phyloP scores from a whole-genome alignment of 2,113 vertebrate species.

The Proterorhinus semilunaris region DNA sequence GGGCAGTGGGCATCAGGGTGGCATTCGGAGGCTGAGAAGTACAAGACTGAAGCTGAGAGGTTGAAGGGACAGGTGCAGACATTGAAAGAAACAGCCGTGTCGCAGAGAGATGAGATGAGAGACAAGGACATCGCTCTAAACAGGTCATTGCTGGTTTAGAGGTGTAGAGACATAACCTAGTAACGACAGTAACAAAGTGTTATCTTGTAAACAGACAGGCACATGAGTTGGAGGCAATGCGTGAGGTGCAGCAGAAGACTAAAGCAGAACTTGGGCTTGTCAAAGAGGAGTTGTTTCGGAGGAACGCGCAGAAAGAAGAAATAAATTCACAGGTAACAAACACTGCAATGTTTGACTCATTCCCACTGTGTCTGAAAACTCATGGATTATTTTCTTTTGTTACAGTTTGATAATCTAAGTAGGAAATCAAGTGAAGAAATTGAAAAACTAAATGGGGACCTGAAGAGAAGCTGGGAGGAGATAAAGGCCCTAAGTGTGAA shows the following conservation, averaged over 20 bases:
- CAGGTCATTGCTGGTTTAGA: conserved; percentile 43
- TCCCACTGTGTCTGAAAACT: not conserved
- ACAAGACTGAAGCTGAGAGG: conserved; percentile 66
- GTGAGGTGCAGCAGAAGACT: conserved; percentile 49
- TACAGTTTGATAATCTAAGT: conserved; percentile 58
- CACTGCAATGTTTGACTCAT: conserved; percentile 18
- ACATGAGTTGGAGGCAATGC: conserved; percentile 61
- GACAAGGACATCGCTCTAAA: conserved; percentile 59
- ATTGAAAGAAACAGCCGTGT: conserved; percentile 55
- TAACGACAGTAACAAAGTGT: not conserved
- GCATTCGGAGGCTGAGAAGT: conserved; percentile 52
- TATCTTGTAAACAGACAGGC: conserved; percentile 49
- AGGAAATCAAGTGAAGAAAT: conserved; percentile 58
- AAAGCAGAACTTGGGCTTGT: conserved; percentile 59
- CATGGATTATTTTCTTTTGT: conserved; percentile 1
- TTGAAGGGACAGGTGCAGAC: conserved; percentile 68
- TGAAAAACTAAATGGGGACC: conserved; percentile 48
- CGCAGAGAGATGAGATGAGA: conserved; percentile 63
- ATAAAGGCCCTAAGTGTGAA: conserved; percentile 42
- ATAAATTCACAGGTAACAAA: conserved; percentile 61
- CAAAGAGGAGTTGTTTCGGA: conserved; percentile 50
- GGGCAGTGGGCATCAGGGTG: conserved; percentile 56
- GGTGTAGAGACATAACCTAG: not conserved
- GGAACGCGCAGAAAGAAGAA: conserved; percentile 50
- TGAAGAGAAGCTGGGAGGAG: conserved; percentile 53